Evolutionary conservation across 2,888 invertebrate genomes (phyloP).

Genomic region (Dynastes maya): DNA sequence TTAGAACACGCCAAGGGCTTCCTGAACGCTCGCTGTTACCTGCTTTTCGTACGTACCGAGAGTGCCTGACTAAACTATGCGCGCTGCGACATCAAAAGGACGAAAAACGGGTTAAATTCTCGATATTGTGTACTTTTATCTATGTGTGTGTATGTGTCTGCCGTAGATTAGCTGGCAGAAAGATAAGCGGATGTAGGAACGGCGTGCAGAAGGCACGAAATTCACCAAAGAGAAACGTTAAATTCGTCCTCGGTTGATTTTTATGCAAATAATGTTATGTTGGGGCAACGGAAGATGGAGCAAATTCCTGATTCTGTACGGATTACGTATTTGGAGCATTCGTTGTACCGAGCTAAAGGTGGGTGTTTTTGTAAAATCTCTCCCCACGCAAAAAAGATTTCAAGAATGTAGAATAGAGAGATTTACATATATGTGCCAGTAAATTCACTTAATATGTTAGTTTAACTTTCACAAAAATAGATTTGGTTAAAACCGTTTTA

Average conservation of each 20-base stretch:
- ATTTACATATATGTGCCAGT: too few relatives aligned
- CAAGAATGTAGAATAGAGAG: too few relatives aligned
- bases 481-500: too few relatives aligned
- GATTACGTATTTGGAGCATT: constrained; percentile 18
- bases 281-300: constrained; percentile 8
- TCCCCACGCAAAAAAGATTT: too few relatives aligned
- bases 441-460: too few relatives aligned
- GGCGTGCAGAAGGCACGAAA: constrained; percentile 19
- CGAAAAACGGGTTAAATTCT: constrained; percentile 62
- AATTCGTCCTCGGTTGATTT: constrained; percentile 33
- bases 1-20: constrained; percentile 62
- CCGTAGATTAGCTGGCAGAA: constrained; percentile 15
- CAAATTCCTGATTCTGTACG: constrained; percentile 11
- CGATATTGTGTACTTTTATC: constrained; percentile 55
- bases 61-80: constrained; percentile 54
- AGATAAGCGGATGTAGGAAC: neutral
- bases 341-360: neutral
- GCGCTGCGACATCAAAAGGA: constrained; percentile 57
- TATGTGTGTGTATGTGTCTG: constrained; percentile 11
- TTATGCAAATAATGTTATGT: constrained; percentile 35
- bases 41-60: constrained; percentile 49
- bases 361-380: too few relatives aligned
- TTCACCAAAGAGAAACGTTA: constrained; percentile 33
- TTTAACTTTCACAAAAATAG: too few relatives aligned
- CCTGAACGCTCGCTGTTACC: constrained; percentile 16